Evolutionary conservation across 2,113 vertebrate genomes (phyloP).

Genomic region (Calypte anna): DNA sequence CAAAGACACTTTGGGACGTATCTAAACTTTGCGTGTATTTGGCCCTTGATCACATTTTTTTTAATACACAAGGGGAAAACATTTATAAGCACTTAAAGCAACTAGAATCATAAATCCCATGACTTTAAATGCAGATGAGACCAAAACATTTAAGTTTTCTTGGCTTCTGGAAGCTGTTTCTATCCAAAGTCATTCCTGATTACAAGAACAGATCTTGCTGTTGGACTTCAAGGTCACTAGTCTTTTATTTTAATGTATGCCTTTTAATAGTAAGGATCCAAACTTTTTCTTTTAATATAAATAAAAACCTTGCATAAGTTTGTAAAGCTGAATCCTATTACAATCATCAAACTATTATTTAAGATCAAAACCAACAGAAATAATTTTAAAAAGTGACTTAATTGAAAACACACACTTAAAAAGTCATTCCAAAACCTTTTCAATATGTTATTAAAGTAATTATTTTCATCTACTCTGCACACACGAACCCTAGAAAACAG

Average conservation of each 20-base stretch:
- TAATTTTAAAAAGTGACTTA: neutral
- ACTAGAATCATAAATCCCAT: neutral
- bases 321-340: neutral
- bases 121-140: slow-evolving; percentile 9
- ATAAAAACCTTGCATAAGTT: neutral
- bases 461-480: neutral
- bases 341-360: neutral
- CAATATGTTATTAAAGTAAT: neutral
- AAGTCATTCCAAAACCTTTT: neutral
- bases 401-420: neutral
- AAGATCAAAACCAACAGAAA: neutral
- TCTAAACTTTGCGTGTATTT: neutral
- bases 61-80: neutral
- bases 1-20: neutral
- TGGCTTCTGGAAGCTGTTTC: slow-evolving; percentile 13
- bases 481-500: neutral
- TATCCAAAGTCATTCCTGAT: neutral
- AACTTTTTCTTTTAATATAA: neutral
- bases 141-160: neutral
- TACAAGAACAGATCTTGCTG: slow-evolving; percentile 13
- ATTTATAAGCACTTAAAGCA: slow-evolving; percentile 6
- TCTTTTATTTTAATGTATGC: neutral
- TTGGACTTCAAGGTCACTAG: neutral
- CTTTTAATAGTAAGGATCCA: neutral
- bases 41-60: neutral